These are phyloP conservation scores for Diuraphis noxia DNA, from an alignment of 1,140 invertebrate genomes.

Conservation along the genomic window DNA sequence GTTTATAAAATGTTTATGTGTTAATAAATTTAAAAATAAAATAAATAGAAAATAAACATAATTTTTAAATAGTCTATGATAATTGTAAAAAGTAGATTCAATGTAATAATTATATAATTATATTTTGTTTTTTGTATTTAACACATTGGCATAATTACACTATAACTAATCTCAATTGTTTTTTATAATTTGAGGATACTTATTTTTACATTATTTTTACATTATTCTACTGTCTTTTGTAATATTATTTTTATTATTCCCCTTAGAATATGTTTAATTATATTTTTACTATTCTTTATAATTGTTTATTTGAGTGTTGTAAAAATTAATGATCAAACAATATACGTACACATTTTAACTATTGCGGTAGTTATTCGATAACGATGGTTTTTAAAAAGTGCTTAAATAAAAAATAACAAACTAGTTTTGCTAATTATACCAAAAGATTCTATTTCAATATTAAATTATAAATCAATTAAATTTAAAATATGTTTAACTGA, in stretches of 20 bases:
- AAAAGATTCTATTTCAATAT: neutral
- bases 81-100: neutral
- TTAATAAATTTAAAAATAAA: neutral
- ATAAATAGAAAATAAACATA: neutral
- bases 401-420: neutral
- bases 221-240: neutral
- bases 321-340: neutral
- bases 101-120: neutral
- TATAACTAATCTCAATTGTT: neutral
- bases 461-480: neutral
- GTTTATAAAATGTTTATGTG: neutral
- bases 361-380: neutral
- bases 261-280: neutral
- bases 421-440: neutral
- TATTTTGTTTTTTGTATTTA: neutral
- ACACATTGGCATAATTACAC: neutral
- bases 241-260: neutral
- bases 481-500: neutral
- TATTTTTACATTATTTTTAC: neutral
- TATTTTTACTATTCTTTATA: neutral
- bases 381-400: neutral
- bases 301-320: neutral
- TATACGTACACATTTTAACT: neutral
- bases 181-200: neutral
- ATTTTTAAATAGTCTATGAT: neutral